phyloP scores from a whole-genome alignment of 2,113 vertebrate species.

The Chamaea fasciata region DNA sequence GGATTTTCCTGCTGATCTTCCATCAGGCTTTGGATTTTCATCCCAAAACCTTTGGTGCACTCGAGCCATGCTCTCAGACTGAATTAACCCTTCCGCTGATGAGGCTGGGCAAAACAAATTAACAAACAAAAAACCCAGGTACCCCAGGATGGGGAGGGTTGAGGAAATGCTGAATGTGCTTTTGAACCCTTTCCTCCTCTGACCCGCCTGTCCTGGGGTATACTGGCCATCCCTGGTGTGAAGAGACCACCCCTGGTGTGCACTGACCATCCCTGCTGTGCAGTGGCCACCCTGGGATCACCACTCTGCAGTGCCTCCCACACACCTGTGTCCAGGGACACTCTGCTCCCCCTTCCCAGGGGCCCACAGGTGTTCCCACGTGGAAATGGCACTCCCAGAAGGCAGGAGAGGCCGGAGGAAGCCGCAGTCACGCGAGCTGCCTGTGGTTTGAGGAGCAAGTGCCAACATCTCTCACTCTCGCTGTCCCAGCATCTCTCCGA shows the following conservation, averaged over 20 bases:
- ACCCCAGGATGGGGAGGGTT: neutral
- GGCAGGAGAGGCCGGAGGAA: constrained; percentile 6
- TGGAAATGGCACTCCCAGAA: neutral
- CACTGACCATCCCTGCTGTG: rapidly evolving
- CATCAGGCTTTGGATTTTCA: neutral
- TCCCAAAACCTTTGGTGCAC: neutral
- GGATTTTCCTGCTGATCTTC: neutral
- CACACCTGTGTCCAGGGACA: neutral
- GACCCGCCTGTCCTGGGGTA: neutral
- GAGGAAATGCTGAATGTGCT: neutral
- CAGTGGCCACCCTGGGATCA: neutral
- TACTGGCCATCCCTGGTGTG: rapidly evolving
- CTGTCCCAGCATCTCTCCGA: constrained; percentile 69
- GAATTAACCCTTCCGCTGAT: neutral
- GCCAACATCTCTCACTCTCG: constrained; percentile 81
- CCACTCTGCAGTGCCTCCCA: rapidly evolving
- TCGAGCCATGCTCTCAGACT: neutral
- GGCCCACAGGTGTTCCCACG: constrained; percentile 65
- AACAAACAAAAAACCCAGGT: neutral
- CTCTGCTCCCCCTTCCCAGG: neutral
- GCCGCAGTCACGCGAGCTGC: constrained; percentile 73
- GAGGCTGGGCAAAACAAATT: neutral
- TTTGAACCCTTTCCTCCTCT: neutral
- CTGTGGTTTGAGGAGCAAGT: constrained; percentile 73
- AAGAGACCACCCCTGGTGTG: rapidly evolving